A percentile compares a stretch with the other conserved stretches of the same genome.
Evolutionary conservation across 2,888 invertebrate species (phyloP).

Genomic region (Tetanocera ferruginea): DNA sequence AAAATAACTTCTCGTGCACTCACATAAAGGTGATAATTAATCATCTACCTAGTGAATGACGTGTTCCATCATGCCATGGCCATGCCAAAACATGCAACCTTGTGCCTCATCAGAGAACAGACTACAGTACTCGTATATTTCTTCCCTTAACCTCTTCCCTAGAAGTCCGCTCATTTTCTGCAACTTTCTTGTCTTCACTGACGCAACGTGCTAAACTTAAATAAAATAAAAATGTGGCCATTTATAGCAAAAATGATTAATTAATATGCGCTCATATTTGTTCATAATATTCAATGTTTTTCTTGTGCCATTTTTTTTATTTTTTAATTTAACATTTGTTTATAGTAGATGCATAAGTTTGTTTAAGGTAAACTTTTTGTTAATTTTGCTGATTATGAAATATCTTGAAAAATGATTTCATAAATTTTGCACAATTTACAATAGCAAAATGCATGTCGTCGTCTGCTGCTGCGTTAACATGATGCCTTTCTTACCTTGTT

Average conservation of each 20-base stretch:
- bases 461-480: background rate
- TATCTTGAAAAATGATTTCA: too few relatives aligned
- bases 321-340: conserved; percentile 30
- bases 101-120: background rate
- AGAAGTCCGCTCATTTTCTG: too few relatives aligned
- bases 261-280: background rate
- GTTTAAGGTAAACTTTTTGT: background rate
- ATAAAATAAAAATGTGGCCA: conserved; percentile 15
- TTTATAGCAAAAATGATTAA: conserved; percentile 26
- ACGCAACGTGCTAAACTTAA: background rate
- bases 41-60: conserved; percentile 21
- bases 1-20: too few relatives aligned
- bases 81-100: background rate
- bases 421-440: too few relatives aligned
- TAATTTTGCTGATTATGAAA: too few relatives aligned
- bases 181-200: too few relatives aligned
- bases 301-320: background rate
- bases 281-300: background rate
- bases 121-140: too few relatives aligned
- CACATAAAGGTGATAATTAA: conserved; percentile 26
- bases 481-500: background rate
- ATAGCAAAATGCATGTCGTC: background rate
- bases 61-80: conserved; percentile 16
- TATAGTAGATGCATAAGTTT: background rate
- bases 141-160: too few relatives aligned